A percentile compares a stretch with the other conserved stretches of the same genome.
Evolutionary conservation across 2,113 vertebrate genomes (phyloP).

Genomic region (Erinaceus europaeus): DNA sequence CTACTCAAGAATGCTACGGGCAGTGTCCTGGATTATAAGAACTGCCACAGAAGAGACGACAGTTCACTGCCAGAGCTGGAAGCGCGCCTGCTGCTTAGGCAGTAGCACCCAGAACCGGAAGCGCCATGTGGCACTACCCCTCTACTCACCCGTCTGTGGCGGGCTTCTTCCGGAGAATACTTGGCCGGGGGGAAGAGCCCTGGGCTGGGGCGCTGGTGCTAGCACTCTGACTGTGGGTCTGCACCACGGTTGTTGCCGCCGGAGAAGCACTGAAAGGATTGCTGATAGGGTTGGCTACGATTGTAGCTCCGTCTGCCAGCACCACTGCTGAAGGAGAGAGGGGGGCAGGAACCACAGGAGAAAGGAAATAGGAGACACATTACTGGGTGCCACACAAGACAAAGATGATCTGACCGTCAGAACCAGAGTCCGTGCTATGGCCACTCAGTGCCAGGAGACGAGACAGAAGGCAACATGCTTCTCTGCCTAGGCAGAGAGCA

Average conservation of each 20-base stretch:
- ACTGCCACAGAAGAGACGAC: neutral
- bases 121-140: neutral
- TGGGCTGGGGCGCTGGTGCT: constrained; percentile 88
- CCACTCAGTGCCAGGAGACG: neutral
- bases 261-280: constrained; percentile 91
- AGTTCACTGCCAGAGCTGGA: neutral
- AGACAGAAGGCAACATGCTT: neutral
- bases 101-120: neutral
- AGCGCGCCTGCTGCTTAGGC: neutral
- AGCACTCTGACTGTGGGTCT: constrained; percentile 91
- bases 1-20: neutral
- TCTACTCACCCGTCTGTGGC: constrained; percentile 91
- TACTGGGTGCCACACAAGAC: neutral
- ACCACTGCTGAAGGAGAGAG: constrained; percentile 83
- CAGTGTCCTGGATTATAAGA: neutral
- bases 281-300: constrained; percentile 94
- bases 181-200: constrained; percentile 95
- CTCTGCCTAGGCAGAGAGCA: neutral
- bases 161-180: constrained; percentile 98
- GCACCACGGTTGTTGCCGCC: constrained; percentile 92
- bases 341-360: neutral
- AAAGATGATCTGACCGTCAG: neutral
- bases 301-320: constrained; percentile 92
- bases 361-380: neutral
- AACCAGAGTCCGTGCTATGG: neutral